These are phyloP conservation scores for Plebejus argus DNA, from an alignment of 2,888 invertebrate species.

Conservation along the genomic window DNA sequence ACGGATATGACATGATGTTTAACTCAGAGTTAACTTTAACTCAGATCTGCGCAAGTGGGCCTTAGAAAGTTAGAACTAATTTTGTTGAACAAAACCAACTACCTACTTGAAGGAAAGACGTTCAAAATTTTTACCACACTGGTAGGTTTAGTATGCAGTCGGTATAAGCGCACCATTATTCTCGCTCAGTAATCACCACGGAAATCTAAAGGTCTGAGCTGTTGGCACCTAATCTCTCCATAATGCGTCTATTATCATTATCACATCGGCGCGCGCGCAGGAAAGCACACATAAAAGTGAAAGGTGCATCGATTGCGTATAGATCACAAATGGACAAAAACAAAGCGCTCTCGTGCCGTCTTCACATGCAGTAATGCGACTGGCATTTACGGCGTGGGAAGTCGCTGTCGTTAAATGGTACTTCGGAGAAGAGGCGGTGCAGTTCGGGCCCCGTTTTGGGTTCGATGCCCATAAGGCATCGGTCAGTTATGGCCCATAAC, in stretches of 20 bases:
- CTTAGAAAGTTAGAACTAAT: background rate
- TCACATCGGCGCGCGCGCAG: constrained; percentile 33
- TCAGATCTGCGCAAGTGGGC: no score
- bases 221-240: background rate
- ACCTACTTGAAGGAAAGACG: no score
- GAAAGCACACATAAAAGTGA: constrained; percentile 38
- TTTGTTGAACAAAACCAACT: background rate
- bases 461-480: constrained; percentile 2
- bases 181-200: background rate
- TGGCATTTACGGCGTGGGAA: constrained; percentile 23
- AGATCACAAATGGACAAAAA: constrained; percentile 29
- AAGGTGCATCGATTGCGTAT: constrained; percentile 34
- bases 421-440: background rate
- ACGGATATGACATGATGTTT: no score
- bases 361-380: constrained; percentile 10
- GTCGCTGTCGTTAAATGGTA: constrained; percentile 9
- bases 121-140: background rate
- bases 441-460: background rate
- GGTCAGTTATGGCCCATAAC: no score
- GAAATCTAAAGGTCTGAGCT: constrained; percentile 6
- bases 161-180: background rate
- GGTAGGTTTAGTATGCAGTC: background rate
- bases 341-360: constrained; percentile 16
- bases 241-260: constrained; percentile 14
- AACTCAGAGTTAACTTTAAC: no score